phyloP scores from a whole-genome alignment of 2,113 vertebrate genomes.

The Zeus faber region DNA sequence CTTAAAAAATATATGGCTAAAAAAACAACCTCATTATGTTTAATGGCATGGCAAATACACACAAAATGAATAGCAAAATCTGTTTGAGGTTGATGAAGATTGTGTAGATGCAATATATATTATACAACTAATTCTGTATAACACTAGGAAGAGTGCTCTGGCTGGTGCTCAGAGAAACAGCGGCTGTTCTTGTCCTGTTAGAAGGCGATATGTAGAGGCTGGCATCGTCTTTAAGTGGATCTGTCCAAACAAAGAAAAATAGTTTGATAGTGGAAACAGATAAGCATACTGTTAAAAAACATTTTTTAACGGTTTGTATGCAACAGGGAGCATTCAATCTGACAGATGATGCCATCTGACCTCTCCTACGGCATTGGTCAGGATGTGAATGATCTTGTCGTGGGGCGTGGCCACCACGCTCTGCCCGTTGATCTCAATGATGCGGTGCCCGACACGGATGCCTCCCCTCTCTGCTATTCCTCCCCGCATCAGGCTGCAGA shows the following conservation, averaged over 20 bases:
- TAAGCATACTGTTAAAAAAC: not conserved
- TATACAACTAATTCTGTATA: slow-evolving; percentile 13
- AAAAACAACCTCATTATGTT: slow-evolving; percentile 16
- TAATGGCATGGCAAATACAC: slow-evolving; percentile 33
- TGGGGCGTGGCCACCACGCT: slow-evolving; percentile 92
- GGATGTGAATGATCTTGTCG: slow-evolving; percentile 89
- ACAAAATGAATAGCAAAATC: slow-evolving; percentile 51
- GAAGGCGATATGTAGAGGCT: slow-evolving; percentile 87
- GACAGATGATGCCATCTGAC: too few relatives aligned
- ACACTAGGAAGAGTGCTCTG: slow-evolving; percentile 16
- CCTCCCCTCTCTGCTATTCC: slow-evolving; percentile 93
- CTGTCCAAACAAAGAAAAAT: slow-evolving; percentile 52
- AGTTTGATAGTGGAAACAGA: not conserved
- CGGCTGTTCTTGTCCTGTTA: slow-evolving; percentile 94
- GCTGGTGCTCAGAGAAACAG: slow-evolving; percentile 78
- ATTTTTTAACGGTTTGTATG: too few relatives aligned
- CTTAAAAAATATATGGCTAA: slow-evolving; percentile 43
- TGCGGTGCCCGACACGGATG: slow-evolving; percentile 92
- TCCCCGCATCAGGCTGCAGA: slow-evolving; percentile 94
- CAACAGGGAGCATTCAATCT: too few relatives aligned
- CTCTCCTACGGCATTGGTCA: slow-evolving; percentile 85
- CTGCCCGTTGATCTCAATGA: slow-evolving; percentile 96
- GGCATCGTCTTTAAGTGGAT: slow-evolving; percentile 98
- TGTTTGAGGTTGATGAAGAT: slow-evolving; percentile 44
- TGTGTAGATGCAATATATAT: slow-evolving; percentile 32